These are phyloP conservation scores for Dasyornis broadbenti DNA, from an alignment of 2,113 vertebrate genomes.

Conservation along the genomic window DNA sequence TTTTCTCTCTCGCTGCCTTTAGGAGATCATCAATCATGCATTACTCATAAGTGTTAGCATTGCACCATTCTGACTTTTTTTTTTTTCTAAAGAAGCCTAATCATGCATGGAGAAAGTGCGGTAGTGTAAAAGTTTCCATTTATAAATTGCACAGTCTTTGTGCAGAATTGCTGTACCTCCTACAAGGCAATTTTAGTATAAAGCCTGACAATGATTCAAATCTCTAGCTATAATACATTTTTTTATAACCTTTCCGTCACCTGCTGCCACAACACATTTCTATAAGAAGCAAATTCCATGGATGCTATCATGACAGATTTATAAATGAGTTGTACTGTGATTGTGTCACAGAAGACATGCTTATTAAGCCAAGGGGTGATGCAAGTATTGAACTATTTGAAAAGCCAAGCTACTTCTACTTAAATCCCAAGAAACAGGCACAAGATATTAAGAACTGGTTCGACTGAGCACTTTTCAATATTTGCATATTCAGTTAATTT, in stretches of 20 bases:
- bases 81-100: neutral
- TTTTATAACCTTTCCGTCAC: neutral
- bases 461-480: neutral
- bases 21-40: slow-evolving; percentile 54
- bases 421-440: neutral
- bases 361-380: neutral
- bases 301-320: neutral
- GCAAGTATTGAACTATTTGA: neutral
- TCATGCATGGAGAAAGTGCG: slow-evolving; percentile 11
- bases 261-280: neutral
- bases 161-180: slow-evolving; percentile 25
- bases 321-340: slow-evolving; percentile 2
- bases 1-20: slow-evolving; percentile 53
- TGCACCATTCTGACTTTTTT: neutral
- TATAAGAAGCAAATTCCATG: slow-evolving; percentile 22
- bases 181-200: neutral
- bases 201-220: neutral
- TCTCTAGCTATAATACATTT: neutral
- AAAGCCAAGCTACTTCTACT: neutral
- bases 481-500: neutral
- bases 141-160: slow-evolving; percentile 21
- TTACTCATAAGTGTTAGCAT: slow-evolving; percentile 33
- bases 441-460: neutral
- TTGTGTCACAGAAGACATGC: neutral
- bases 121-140: slow-evolving; percentile 28